Evolutionary conservation across 2,797 vertebrate genomes (phyloP).

Genomic region (Pachyuromys duprasi): DNA sequence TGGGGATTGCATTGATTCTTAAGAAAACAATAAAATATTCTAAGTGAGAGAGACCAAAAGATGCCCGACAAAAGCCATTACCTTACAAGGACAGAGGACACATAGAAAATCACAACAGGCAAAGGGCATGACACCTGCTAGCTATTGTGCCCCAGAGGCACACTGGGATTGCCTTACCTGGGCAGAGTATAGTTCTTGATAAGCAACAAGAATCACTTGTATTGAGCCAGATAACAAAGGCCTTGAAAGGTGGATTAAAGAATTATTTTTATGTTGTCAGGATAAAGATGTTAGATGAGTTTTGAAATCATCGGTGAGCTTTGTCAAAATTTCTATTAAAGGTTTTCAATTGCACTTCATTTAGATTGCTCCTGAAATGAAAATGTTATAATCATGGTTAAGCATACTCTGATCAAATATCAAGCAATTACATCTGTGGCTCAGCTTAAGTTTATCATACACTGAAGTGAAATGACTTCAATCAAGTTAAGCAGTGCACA

Average conservation of each 20-base stretch:
- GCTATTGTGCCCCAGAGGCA: not conserved
- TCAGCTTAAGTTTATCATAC: conserved; percentile 81
- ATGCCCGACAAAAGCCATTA: not conserved
- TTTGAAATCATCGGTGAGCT: conserved; percentile 18
- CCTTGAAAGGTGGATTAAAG: not conserved
- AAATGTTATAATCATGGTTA: conserved; percentile 79
- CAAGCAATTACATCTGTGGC: conserved; percentile 67
- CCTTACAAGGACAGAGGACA: not conserved
- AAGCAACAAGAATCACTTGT: not conserved
- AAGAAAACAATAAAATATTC: not conserved
- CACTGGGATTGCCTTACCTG: not conserved
- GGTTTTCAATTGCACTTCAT: conserved; percentile 74
- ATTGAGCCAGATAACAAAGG: not conserved
- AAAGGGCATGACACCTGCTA: not conserved
- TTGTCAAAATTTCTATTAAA: conserved; percentile 75
- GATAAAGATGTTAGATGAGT: not conserved
- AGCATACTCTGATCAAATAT: conserved; percentile 77
- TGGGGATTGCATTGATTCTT: too few species aligned
- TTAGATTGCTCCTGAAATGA: conserved; percentile 82
- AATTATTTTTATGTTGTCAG: conserved; percentile 13
- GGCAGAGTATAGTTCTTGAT: not conserved
- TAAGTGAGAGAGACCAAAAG: not conserved
- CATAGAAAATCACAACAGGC: not conserved
- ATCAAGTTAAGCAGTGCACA: conserved; percentile 82
- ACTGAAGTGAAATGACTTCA: conserved; percentile 86